These are phyloP conservation scores for Vicugna pacos DNA, from an alignment of 2,113 vertebrate species.

Conservation along the genomic window DNA sequence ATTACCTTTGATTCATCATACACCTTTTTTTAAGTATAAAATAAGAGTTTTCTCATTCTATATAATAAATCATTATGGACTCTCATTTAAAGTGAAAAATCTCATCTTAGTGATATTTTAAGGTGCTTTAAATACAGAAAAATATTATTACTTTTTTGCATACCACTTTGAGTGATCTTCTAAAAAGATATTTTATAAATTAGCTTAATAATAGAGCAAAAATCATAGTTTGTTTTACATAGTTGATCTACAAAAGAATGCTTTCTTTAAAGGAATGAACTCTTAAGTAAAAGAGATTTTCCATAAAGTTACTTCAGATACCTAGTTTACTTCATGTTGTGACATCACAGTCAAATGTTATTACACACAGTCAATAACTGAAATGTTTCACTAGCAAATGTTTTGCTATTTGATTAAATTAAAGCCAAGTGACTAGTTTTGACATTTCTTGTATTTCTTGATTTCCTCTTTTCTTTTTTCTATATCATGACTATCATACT, in stretches of 20 bases:
- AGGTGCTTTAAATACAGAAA: constrained; percentile 39
- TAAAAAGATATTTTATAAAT: constrained; percentile 2
- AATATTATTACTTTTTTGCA: constrained; percentile 39
- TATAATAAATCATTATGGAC: neutral
- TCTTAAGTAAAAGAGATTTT: constrained; percentile 15
- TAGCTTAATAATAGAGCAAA: constrained; percentile 54
- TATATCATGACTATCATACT: neutral
- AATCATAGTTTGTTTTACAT: constrained; percentile 3
- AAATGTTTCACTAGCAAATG: constrained; percentile 2
- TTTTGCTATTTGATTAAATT: constrained; percentile 39
- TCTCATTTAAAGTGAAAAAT: constrained; percentile 38
- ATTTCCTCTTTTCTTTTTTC: constrained; percentile 39
- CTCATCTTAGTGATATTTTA: neutral
- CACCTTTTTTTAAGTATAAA: constrained; percentile 22
- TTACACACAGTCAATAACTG: constrained; percentile 31
- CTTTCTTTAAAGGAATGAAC: constrained; percentile 33
- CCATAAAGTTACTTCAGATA: neutral
- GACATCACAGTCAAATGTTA: neutral
- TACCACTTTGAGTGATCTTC: neutral
- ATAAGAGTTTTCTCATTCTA: constrained; percentile 24
- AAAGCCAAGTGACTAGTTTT: constrained; percentile 1
- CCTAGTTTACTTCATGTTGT: neutral
- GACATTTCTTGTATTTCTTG: constrained; percentile 22
- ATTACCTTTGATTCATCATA: constrained; percentile 21
- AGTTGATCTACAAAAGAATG: neutral